Base-by-base conservation (phyloP, 2,113 vertebrate species). In the Oncorhynchus clarkii region DNA sequence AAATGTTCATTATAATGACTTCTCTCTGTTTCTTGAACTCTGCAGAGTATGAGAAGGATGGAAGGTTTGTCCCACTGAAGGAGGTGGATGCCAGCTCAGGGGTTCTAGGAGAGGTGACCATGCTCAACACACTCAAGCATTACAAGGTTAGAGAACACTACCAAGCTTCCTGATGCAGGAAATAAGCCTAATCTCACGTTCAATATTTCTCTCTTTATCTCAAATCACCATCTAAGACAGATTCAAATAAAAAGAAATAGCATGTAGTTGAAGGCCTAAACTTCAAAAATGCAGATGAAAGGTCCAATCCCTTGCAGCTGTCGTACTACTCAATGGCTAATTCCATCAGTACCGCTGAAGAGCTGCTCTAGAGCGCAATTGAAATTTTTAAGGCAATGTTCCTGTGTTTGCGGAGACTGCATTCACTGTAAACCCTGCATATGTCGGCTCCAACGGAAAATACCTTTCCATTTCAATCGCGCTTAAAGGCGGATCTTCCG, bases 121-220 rank as follows among this genome's bases (percentile, higher is more conserved):
- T 95, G 89, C 91, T 99, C 5, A 99, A 99, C 83, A 99, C 97
- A 45, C 91, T 99, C 0, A 79, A 92, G 71, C 96, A 98, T 85
- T 98, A 98, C 0, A 90, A 95, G 94, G 97, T 98, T 88, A 92
- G 91, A 51, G 24, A 26, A 29, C 13, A 14, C 48, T 66, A 73
- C 24, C 6, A 18, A 16, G 27, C 31, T 20, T n/a, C 31, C 67
- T 68, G 6, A 29, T 18, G 26, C 26, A 31, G 5, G 29, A 62
- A 62, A 62, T 11, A 62, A 62, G n/a, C 20, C 18, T 62, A 24
- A 62, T n/a, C 59, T 62, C 59, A 11, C 20, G 59, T 60, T 57
- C 18, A 16, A 16, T 57, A 20, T 39, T 9, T 39, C 39, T 13
- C 13, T 57, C 51, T 2, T 20, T 20, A 6, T 57, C 54, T 57